Evolutionary conservation across 2,113 vertebrate species (phyloP).

Genomic region (Mystacornis crossleyi): DNA sequence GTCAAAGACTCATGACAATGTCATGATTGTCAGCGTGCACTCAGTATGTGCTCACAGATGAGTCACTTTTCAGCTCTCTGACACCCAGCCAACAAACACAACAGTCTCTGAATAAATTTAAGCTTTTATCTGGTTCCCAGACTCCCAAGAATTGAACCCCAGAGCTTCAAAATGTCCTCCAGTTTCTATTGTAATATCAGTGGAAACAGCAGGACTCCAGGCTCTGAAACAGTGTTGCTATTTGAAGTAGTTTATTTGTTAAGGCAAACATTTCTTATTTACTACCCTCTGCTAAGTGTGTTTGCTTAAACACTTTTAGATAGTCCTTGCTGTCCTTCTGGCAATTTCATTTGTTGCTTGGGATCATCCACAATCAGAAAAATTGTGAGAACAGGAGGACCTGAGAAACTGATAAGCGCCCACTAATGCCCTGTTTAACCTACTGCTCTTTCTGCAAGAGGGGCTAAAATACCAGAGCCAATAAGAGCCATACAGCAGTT

Average conservation of each 20-base stretch:
- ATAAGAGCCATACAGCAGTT: background rate
- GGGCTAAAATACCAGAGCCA: background rate
- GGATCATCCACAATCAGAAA: background rate
- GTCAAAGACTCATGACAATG: background rate
- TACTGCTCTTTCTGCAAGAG: background rate
- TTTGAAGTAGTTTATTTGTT: background rate
- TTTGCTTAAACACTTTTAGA: background rate
- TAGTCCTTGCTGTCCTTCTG: background rate
- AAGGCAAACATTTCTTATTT: background rate
- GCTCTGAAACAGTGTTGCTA: background rate
- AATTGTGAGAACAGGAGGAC: background rate
- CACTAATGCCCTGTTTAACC: background rate
- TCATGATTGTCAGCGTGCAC: background rate
- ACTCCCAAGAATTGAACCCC: background rate
- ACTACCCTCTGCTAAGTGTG: background rate
- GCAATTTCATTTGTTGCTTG: background rate
- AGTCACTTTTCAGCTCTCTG: background rate
- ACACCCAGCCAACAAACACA: background rate
- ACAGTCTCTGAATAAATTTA: background rate
- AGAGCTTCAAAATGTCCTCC: background rate
- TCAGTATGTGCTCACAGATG: background rate
- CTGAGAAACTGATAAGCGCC: background rate
- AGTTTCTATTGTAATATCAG: background rate
- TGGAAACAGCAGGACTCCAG: background rate
- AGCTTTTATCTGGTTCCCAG: background rate